phyloP scores from a whole-genome alignment of 2,888 invertebrate species.

The Pristionchus japonicus region DNA sequence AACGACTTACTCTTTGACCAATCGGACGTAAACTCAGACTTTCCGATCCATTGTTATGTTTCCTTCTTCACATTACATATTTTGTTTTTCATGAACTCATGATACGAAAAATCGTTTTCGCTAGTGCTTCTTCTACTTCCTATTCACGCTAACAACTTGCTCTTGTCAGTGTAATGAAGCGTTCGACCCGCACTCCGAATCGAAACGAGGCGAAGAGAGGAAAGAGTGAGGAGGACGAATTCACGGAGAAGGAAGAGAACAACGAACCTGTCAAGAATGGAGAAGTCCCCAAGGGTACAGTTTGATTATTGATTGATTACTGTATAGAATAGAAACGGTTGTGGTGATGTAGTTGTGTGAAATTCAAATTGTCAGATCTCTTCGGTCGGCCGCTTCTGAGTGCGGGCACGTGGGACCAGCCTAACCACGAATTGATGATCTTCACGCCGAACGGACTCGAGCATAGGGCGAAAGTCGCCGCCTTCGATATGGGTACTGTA shows the following conservation, averaged over 20 bases:
- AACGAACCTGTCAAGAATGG: not conserved
- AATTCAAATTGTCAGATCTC: slow-evolving; percentile 40
- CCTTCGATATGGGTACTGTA: slow-evolving; percentile 69
- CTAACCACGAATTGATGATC: slow-evolving; percentile 58
- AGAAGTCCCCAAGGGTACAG: not conserved
- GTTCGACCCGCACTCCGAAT: not conserved
- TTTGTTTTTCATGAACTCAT: not conserved
- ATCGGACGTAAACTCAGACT: too few relatives aligned
- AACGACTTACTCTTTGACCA: not conserved
- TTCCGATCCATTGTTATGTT: too few relatives aligned
- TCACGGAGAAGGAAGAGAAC: slow-evolving; percentile 56
- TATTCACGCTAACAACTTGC: not conserved
- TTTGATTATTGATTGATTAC: not conserved
- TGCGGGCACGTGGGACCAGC: slow-evolving; percentile 37
- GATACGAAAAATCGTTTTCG: not conserved
- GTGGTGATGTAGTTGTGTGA: not conserved
- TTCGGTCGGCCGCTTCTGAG: slow-evolving; percentile 22
- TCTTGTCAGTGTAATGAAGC: not conserved
- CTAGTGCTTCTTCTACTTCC: not conserved
- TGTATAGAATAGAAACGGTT: not conserved
- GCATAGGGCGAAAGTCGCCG: slow-evolving; percentile 62
- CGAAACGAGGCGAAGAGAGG: slow-evolving; percentile 9
- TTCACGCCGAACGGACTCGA: slow-evolving; percentile 62
- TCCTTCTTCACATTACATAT: not conserved
- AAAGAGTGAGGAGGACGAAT: slow-evolving; percentile 54